phyloP scores from a whole-genome alignment of 2,113 vertebrate genomes.

The human (Homo sapiens) region DNA sequence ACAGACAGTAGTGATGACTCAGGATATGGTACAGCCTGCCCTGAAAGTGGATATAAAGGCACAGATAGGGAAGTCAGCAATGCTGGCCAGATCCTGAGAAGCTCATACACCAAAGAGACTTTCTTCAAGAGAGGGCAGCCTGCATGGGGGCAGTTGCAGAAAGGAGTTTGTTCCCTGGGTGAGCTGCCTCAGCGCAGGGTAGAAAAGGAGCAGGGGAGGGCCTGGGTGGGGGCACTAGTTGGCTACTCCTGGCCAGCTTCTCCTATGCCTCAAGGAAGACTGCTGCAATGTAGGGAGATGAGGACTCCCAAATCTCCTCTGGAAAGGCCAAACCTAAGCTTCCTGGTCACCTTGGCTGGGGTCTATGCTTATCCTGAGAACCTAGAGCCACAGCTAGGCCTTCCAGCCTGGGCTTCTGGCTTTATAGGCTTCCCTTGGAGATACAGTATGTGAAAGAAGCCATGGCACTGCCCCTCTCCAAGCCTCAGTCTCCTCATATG shows the following conservation, averaged over 20 bases:
- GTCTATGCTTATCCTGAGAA: not conserved
- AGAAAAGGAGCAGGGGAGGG: not conserved
- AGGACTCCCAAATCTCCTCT: not conserved
- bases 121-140: not conserved
- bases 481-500: not conserved
- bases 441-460: not conserved
- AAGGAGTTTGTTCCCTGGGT: not conserved
- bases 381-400: not conserved
- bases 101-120: not conserved
- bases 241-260: not conserved
- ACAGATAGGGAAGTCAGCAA: not conserved
- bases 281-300: not conserved
- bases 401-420: not conserved
- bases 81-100: not conserved
- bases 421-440: not conserved
- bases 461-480: not conserved
- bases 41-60: no score
- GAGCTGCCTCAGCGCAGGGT: not conserved
- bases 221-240: accelerated
- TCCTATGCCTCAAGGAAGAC: not conserved
- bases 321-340: not conserved
- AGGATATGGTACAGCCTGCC: no score
- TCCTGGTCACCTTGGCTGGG: not conserved
- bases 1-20: not conserved
- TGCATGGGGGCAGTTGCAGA: not conserved